Evolutionary conservation across 2,113 vertebrate species (phyloP).

Genomic region (Mola mola): DNA sequence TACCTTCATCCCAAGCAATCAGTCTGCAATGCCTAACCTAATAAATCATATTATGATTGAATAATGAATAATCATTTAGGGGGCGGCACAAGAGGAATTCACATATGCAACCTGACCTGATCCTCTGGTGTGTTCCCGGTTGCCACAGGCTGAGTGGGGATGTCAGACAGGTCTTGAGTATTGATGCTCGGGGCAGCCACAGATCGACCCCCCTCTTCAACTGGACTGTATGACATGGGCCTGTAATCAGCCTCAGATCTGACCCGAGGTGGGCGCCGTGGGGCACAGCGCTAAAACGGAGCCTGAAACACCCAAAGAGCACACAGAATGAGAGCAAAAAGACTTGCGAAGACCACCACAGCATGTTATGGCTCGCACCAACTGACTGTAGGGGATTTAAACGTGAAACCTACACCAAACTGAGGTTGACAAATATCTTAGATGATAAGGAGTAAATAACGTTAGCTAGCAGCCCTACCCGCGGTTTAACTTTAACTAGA

Average conservation of each 20-base stretch:
- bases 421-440: no score
- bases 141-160: slow-evolving; percentile 7
- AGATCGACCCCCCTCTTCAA: slow-evolving; percentile 53
- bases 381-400: no score
- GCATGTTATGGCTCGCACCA: not conserved
- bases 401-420: no score
- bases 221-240: slow-evolving; percentile 65
- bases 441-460: no score
- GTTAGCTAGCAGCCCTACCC: no score
- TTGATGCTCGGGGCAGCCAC: slow-evolving; percentile 45
- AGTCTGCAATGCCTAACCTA: not conserved
- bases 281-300: not conserved
- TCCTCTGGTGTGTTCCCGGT: slow-evolving; percentile 30
- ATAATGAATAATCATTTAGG: no score
- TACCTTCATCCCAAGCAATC: no score
- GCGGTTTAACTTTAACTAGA: not conserved
- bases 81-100: not conserved
- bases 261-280: slow-evolving; percentile 11
- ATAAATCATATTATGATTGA: no score
- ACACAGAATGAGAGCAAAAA: not conserved
- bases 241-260: slow-evolving; percentile 26
- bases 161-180: slow-evolving; percentile 28
- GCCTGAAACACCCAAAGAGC: slow-evolving; percentile 24
- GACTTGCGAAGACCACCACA: not conserved
- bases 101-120: no score